Conservation (phyloP, 2,113 vertebrate species). For the Hyperopisus bebe region DNA sequence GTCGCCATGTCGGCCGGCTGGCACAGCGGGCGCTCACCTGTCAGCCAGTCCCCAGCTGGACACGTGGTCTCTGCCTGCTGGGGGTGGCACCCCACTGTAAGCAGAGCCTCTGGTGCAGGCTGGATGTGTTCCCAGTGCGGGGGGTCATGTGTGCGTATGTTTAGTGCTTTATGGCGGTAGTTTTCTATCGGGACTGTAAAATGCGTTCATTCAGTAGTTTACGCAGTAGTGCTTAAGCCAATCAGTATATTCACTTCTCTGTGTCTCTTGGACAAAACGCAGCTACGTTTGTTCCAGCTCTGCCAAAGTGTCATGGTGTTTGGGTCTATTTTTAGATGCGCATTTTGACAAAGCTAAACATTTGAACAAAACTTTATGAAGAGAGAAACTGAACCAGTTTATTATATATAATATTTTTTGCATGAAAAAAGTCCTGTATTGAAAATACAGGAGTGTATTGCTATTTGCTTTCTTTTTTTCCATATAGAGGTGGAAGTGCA, state of each 20-base stretch:
- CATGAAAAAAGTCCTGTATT: constrained; percentile 48
- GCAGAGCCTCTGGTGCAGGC: background rate
- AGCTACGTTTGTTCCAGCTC: background rate
- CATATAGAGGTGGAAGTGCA: constrained; percentile 26
- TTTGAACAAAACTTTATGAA: constrained; percentile 49
- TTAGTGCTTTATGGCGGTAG: background rate
- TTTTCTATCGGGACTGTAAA: background rate
- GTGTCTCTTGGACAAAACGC: constrained; percentile 10
- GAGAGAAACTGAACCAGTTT: constrained; percentile 34
- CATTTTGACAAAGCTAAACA: constrained; percentile 43
- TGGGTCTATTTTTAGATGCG: constrained; percentile 39
- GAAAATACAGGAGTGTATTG: constrained; percentile 43
- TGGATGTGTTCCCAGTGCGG: background rate
- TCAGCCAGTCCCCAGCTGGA: background rate
- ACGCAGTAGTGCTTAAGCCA: background rate
- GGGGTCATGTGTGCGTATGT: background rate
- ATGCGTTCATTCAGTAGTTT: background rate
- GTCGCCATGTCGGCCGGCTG: background rate
- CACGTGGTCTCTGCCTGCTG: background rate
- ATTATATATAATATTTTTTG: constrained; percentile 56
- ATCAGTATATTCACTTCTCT: constrained; percentile 4
- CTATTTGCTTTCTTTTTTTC: constrained; percentile 42
- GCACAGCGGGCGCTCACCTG: background rate
- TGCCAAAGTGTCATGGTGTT: constrained; percentile 35
- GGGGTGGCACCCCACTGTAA: background rate